Evolutionary conservation across 2,797 vertebrate species (phyloP).

Genomic region (Zenarchopterus dispar): DNA sequence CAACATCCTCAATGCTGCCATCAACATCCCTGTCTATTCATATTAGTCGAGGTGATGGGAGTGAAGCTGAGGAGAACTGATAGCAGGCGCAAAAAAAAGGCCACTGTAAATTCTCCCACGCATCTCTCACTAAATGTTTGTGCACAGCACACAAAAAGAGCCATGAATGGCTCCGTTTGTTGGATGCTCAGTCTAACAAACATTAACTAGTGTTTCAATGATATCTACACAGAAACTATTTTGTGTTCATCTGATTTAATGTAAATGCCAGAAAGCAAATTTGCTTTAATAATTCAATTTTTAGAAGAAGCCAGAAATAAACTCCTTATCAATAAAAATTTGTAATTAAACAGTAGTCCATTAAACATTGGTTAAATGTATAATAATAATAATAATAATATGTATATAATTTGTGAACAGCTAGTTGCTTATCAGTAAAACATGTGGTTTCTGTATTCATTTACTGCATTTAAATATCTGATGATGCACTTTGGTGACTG

Average conservation of each 20-base stretch:
- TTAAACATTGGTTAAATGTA: no score
- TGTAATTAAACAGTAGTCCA: no score
- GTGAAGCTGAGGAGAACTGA: conserved; percentile 9
- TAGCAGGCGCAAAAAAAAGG: conserved; percentile 9
- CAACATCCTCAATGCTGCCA: conserved; percentile 27
- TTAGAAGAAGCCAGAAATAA: no score
- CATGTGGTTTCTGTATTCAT: no score
- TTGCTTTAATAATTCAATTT: conserved; percentile 1
- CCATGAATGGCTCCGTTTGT: conserved; percentile 8
- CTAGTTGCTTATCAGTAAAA: no score
- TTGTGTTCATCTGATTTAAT: conserved; percentile 7
- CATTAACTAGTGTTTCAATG: conserved; percentile 36
- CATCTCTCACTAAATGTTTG: no score
- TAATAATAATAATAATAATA: no score
- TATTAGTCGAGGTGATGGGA: conserved; percentile 36
- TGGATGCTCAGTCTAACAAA: conserved; percentile 29
- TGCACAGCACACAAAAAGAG: not conserved
- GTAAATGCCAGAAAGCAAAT: not conserved
- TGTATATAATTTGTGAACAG: no score
- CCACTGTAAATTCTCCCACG: no score
- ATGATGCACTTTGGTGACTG: not conserved
- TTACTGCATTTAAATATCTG: no score
- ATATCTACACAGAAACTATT: conserved; percentile 6
- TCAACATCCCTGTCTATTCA: conserved; percentile 36
- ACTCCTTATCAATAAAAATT: no score